Conservation (phyloP, 2,888 invertebrate species). For the Eupelmus urozonus region DNA sequence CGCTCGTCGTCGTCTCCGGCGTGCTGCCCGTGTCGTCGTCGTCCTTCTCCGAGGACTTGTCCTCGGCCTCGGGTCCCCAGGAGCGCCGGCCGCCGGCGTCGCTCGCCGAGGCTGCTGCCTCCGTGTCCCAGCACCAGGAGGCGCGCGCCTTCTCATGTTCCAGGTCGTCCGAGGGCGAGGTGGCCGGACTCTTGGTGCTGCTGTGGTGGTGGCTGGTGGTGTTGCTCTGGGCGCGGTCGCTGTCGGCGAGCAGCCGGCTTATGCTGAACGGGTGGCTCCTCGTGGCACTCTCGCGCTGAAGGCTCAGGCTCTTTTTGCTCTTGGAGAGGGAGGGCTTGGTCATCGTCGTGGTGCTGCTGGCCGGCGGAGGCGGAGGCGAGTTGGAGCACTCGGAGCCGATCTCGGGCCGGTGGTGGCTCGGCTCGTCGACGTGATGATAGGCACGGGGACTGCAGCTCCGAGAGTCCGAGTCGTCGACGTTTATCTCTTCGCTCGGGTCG, state of each 20-base stretch:
- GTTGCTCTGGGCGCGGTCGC: conserved; percentile 63
- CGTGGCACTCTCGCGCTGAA: conserved; percentile 49
- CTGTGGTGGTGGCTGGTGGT: conserved; percentile 72
- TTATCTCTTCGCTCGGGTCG: conserved; percentile 75
- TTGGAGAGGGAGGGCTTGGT: neutral
- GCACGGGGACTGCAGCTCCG: conserved; percentile 38
- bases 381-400: conserved; percentile 69
- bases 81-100: conserved; percentile 69
- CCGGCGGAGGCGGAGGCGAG: conserved; percentile 61
- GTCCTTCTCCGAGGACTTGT: conserved; percentile 74
- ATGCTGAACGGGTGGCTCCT: conserved; percentile 75
- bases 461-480: conserved; percentile 75
- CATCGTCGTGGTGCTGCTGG: neutral
- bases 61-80: conserved; percentile 72
- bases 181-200: conserved; percentile 68
- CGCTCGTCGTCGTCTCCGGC: conserved; percentile 65
- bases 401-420: conserved; percentile 29
- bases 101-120: conserved; percentile 31
- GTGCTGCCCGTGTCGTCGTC: conserved; percentile 70
- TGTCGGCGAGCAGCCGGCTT: conserved; percentile 73
- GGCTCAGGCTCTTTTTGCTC: neutral
- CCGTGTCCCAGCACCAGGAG: conserved; percentile 29
- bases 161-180: conserved; percentile 59
- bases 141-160: neutral
- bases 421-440: conserved; percentile 49